phyloP scores from a whole-genome alignment of 2,888 invertebrate species.

The Conus canariensis region DNA sequence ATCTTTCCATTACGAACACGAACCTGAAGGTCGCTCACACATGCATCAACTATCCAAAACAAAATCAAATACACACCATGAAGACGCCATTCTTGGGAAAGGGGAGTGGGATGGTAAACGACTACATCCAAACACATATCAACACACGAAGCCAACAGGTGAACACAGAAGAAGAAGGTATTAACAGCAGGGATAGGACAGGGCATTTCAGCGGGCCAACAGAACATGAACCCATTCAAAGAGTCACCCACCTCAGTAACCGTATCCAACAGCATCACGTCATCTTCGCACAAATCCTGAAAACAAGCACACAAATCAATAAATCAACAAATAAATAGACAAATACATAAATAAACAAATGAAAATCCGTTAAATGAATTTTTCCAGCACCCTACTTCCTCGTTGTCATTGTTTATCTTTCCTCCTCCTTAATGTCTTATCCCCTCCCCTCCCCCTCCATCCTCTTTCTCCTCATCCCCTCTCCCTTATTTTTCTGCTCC shows the following conservation, averaged over 20 bases:
- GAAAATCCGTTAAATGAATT: not conserved
- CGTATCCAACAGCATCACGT: conserved; percentile 90
- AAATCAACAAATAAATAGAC: no score
- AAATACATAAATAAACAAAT: not conserved
- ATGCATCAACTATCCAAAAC: no score
- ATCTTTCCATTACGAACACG: no score
- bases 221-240: not conserved
- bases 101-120: no score
- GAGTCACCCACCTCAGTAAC: conserved; percentile 80
- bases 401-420: not conserved
- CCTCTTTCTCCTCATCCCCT: not conserved
- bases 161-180: no score
- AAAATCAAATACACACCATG: no score
- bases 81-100: no score
- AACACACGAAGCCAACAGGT: no score
- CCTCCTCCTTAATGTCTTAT: not conserved
- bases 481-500: not conserved
- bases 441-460: not conserved
- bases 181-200: no score
- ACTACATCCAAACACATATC: no score
- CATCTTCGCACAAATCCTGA: conserved; percentile 86
- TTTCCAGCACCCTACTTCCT: not conserved
- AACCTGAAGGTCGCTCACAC: no score
- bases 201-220: no score
- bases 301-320: not conserved